Base-by-base conservation (phyloP, 2,113 vertebrate species). In the Electrona antarctica region DNA sequence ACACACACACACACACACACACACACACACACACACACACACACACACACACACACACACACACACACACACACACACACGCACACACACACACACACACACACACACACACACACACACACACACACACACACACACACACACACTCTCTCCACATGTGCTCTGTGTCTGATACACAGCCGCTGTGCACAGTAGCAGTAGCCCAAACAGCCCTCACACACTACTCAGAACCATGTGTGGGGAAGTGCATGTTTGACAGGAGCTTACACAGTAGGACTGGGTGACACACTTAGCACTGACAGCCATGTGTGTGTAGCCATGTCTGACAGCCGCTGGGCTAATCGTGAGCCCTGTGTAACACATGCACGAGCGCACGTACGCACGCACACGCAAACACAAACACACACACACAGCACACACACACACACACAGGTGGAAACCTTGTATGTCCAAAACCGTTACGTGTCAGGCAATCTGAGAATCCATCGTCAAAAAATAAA, bases 201-300 rank as follows among this genome's bases (percentile, higher is more conserved):
- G 47, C 60, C 63, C 60, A 76, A 41, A 62, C 80, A 78, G 67
- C 45, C 0, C 66, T 78, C 64, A 69, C 67, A 52, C 47, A 60
- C 67, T 73, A 75, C 84, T 76, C 59, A 64, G 63, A 82, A 78
- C 64, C 80, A 81, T 85, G 86, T 84, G 83, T 82, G 67, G 77
- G 67, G 50, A 60, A 69, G 66, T 72, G 79, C 63, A 50, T 81
- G 76, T 78, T 85, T 81, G 82, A 91, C 81, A 83, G 69, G 63
- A 28, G 50, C 61, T 78, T 69, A 78, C 70, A 79, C 33, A 76
- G 73, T 51, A 73, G 68, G 54, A 76, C 65, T 7, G 46, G 47
- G 65, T 58, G 67, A 73, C 77, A 84, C 46, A 10, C n/a, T 21
- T n/a, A 64, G 48, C 70, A 62, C 76, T 77, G 77, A 77, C 71